Percentiles rank a stretch among this genome's conserved stretches.
These are phyloP conservation scores for Zele albiditarsus DNA, from an alignment of 2,888 invertebrate species.

Conservation along the genomic window DNA sequence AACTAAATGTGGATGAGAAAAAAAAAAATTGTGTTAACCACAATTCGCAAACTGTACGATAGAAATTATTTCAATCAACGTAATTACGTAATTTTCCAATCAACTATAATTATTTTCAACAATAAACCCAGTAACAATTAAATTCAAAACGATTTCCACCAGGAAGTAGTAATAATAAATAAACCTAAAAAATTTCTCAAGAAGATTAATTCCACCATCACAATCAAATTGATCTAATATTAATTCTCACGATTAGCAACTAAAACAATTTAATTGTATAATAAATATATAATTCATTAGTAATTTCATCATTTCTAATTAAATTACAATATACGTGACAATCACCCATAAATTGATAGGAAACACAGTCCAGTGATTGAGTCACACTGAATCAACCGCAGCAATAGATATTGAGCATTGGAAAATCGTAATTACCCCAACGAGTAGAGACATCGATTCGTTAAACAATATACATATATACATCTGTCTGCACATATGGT, in stretches of 20 bases:
- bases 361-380: slow-evolving; percentile 10
- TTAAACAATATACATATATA: slow-evolving; percentile 11
- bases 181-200: too few species aligned
- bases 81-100: too few species aligned
- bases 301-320: slow-evolving; percentile 1
- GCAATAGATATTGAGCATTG: slow-evolving; percentile 10
- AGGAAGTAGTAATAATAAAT: too few species aligned
- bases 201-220: neutral
- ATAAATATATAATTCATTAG: slow-evolving; percentile 19
- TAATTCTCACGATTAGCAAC: neutral
- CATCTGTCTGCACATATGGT: neutral
- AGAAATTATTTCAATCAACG: too few species aligned
- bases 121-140: too few species aligned
- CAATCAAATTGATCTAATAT: neutral
- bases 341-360: neutral
- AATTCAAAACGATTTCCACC: too few species aligned
- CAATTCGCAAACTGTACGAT: too few species aligned
- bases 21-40: too few species aligned
- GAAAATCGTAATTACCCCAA: slow-evolving; percentile 24
- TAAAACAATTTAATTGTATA: neutral
- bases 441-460: slow-evolving; percentile 1
- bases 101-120: too few species aligned
- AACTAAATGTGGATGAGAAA: too few species aligned
- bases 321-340: neutral
- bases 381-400: slow-evolving; percentile 15